phyloP scores from a whole-genome alignment of 2,888 invertebrate species.

The Cheilosia soror region DNA sequence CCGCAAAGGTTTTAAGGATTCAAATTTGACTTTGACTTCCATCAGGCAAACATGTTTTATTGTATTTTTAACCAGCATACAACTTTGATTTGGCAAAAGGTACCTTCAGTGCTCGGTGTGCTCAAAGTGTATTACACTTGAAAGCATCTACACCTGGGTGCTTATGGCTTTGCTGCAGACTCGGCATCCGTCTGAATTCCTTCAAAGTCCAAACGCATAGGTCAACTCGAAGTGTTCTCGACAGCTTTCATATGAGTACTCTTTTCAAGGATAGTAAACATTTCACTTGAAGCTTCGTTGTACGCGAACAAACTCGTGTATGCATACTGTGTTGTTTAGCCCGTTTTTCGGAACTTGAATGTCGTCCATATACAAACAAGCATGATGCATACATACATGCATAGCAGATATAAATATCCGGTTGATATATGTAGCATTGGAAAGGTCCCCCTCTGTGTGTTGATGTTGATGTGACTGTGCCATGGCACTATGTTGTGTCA shows the following conservation, averaged over 20 bases:
- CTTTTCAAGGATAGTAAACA: slow-evolving; percentile 66
- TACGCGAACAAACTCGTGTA: not conserved
- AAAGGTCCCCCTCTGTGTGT: slow-evolving; percentile 29
- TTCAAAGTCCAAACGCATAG: slow-evolving; percentile 61
- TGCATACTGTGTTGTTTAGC: slow-evolving; percentile 30
- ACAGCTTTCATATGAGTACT: slow-evolving; percentile 14
- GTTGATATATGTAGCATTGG: slow-evolving; percentile 59
- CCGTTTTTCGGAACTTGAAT: slow-evolving; percentile 39
- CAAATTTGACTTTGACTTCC: too few relatives aligned
- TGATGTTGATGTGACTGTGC: slow-evolving; percentile 11
- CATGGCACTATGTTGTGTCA: slow-evolving; percentile 8
- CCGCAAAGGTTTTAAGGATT: not conserved
- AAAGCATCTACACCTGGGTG: slow-evolving; percentile 23
- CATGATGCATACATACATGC: not conserved
- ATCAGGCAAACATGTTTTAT: not conserved
- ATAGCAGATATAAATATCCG: slow-evolving; percentile 54
- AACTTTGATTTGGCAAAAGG: not conserved
- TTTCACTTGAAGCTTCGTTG: slow-evolving; percentile 51
- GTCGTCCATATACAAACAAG: slow-evolving; percentile 34
- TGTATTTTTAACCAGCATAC: slow-evolving; percentile 3
- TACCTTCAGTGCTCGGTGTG: not conserved
- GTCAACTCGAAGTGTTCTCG: slow-evolving; percentile 57
- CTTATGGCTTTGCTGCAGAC: slow-evolving; percentile 34
- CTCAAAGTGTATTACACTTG: slow-evolving; percentile 19
- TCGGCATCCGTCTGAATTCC: slow-evolving; percentile 31